phyloP scores from a whole-genome alignment of 1,140 invertebrate species.

The Calephelis virginiensis region DNA sequence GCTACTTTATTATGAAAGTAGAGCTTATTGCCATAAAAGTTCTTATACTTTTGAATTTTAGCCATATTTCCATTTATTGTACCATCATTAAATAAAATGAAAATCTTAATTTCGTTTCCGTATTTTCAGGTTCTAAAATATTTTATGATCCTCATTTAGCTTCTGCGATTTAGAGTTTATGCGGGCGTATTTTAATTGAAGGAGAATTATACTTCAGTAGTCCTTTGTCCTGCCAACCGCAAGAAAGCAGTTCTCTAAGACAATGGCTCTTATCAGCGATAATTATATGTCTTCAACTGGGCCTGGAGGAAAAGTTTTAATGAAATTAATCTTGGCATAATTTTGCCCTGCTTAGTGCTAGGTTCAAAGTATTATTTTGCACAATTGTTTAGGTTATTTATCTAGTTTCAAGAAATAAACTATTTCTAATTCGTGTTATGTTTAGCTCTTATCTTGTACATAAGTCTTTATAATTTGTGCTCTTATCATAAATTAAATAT shows the following conservation, averaged over 20 bases:
- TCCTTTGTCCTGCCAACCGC: conserved; percentile 30
- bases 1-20: too few species aligned
- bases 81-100: background rate
- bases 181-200: conserved; percentile 41
- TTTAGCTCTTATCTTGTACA: too few species aligned
- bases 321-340: conserved; percentile 16
- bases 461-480: too few species aligned
- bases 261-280: conserved; percentile 30
- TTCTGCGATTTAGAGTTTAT: conserved; percentile 23
- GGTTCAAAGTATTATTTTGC: background rate
- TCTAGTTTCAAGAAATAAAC: too few species aligned
- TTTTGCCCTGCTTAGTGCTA: background rate
- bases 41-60: too few species aligned
- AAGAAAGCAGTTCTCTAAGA: conserved; percentile 28
- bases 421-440: too few species aligned
- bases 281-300: conserved; percentile 25
- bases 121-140: conserved; percentile 14
- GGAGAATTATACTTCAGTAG: conserved; percentile 31
- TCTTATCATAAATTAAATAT: too few species aligned
- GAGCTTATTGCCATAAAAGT: too few species aligned
- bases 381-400: too few species aligned
- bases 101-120: conserved; percentile 8
- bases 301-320: conserved; percentile 20
- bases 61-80: background rate
- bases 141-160: conserved; percentile 20